Evolutionary conservation across 2,888 invertebrate genomes (phyloP).

Genomic region (Drosophila anceps): DNA sequence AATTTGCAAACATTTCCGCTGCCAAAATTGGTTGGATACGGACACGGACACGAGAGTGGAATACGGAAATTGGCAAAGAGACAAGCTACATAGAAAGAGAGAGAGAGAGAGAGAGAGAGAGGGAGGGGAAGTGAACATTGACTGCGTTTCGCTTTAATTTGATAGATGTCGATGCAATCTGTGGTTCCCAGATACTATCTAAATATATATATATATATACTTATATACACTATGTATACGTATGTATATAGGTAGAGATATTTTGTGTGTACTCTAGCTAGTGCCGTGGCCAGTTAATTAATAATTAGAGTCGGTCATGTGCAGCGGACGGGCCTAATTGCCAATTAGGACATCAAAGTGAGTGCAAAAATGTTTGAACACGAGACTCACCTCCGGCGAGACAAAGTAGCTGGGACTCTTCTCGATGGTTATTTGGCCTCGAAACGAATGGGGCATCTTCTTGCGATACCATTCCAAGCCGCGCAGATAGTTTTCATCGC

Average conservation of each 20-base stretch:
- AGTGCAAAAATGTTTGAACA: slow-evolving; percentile 13
- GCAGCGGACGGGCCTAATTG: slow-evolving; percentile 65
- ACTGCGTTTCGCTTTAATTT: slow-evolving; percentile 69
- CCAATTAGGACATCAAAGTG: slow-evolving; percentile 76
- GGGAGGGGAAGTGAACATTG: not conserved
- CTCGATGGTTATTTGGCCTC: slow-evolving; percentile 97
- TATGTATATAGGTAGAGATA: not conserved
- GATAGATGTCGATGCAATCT: slow-evolving; percentile 55
- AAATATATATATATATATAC: not conserved
- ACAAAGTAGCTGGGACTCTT: slow-evolving; percentile 99
- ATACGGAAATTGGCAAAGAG: slow-evolving; percentile 54
- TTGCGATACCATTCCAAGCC: slow-evolving; percentile 98
- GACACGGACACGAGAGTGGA: slow-evolving; percentile 43
- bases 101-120: not conserved
- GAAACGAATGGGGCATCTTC: slow-evolving; percentile 97
- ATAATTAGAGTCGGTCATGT: slow-evolving; percentile 59
- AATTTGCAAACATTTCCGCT: slow-evolving; percentile 77
- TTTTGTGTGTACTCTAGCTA: not conserved
- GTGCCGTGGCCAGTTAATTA: slow-evolving; percentile 65
- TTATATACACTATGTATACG: too few relatives aligned
- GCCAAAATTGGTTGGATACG: slow-evolving; percentile 61
- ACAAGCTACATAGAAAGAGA: not conserved
- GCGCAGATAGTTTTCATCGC: slow-evolving; percentile 95
- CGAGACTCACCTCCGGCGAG: slow-evolving; percentile 92
- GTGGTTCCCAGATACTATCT: not conserved